phyloP scores from a whole-genome alignment of 2,797 vertebrate genomes.

The Sternarchorhynchus goeldii region DNA sequence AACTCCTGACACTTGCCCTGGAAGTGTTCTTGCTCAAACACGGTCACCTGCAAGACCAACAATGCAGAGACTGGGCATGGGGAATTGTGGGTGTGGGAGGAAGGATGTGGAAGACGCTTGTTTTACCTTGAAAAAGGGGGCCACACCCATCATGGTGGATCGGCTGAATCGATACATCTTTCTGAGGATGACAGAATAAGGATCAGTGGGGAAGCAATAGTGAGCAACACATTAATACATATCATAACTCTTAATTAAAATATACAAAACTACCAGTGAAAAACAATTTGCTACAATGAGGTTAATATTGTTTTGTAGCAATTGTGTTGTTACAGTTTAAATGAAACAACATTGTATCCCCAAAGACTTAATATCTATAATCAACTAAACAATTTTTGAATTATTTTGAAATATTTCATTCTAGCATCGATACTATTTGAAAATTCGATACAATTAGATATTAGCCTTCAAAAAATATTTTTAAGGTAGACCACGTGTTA shows the following conservation, averaged over 20 bases:
- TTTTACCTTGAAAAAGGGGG: slow-evolving; percentile 83
- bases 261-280: too few relatives aligned
- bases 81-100: not conserved
- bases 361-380: too few relatives aligned
- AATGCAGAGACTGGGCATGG: not conserved
- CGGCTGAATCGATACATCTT: slow-evolving; percentile 80
- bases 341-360: too few relatives aligned
- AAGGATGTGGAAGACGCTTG: not conserved
- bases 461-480: too few relatives aligned
- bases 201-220: not conserved
- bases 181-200: slow-evolving; percentile 57
- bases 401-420: too few relatives aligned
- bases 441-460: too few relatives aligned
- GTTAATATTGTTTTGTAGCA: not conserved
- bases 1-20: slow-evolving; percentile 83
- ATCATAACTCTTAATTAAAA: not conserved
- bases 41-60: slow-evolving; percentile 70
- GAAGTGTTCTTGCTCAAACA: slow-evolving; percentile 85
- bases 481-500: too few relatives aligned
- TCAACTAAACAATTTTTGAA: too few relatives aligned
- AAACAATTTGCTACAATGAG: too few relatives aligned
- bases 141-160: slow-evolving; percentile 79
- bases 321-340: too few relatives aligned
- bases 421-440: too few relatives aligned
- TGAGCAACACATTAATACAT: not conserved